phyloP scores from a whole-genome alignment of 2,888 invertebrate genomes.

The Brachypalpus laphriformis region DNA sequence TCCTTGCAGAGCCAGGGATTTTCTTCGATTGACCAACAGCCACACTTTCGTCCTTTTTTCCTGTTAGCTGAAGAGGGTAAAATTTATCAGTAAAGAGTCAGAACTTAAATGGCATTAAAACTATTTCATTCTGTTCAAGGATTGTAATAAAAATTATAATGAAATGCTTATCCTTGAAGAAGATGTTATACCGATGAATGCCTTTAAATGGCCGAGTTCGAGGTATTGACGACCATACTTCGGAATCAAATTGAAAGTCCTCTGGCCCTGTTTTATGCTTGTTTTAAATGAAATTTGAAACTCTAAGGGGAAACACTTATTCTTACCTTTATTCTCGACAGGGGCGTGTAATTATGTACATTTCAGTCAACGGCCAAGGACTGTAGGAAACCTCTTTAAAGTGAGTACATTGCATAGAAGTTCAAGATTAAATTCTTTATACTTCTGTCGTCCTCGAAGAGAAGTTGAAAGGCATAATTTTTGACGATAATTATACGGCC shows the following conservation, averaged over 20 bases:
- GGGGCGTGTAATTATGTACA: conserved; percentile 42
- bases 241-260: conserved; percentile 34
- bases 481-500: background rate
- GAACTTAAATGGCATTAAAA: conserved; percentile 3
- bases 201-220: conserved; percentile 1
- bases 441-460: background rate
- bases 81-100: background rate
- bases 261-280: background rate
- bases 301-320: conserved; percentile 8
- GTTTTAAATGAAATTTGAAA: conserved; percentile 55
- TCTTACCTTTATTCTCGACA: background rate
- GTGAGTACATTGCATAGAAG: conserved; percentile 1
- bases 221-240: conserved; percentile 2
- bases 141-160: conserved; percentile 9
- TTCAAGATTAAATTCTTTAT: background rate
- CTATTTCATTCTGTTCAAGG: background rate
- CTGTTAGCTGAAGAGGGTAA: background rate
- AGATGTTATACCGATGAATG: background rate
- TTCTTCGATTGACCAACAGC: background rate
- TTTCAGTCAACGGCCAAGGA: conserved; percentile 16
- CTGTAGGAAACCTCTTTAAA: conserved; percentile 2
- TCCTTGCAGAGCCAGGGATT: background rate
- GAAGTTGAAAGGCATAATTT: background rate
- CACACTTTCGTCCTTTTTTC: background rate
- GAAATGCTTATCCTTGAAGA: conserved; percentile 1